Evolutionary conservation across 2,113 vertebrate genomes (phyloP).

Genomic region (Serilophus lunatus): DNA sequence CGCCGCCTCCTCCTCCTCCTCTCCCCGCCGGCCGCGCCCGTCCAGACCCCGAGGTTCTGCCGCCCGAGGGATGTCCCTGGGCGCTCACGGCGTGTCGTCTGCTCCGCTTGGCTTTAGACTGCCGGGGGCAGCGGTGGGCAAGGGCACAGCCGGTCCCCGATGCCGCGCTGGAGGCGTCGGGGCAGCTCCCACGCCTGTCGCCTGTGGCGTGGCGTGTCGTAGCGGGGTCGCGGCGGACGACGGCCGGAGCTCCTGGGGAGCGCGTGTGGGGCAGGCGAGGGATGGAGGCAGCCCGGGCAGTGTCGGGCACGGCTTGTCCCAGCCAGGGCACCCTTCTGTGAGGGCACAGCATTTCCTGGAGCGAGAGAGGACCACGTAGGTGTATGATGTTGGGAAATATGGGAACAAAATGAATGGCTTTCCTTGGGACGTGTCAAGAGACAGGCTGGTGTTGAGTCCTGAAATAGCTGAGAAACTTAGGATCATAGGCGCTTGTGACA

Average conservation of each 20-base stretch:
- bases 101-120: accelerated
- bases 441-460: accelerated
- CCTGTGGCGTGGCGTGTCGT: accelerated
- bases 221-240: accelerated
- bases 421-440: neutral
- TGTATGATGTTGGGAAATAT: accelerated
- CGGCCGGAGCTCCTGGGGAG: neutral
- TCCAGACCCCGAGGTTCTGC: neutral
- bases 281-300: neutral
- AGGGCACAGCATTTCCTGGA: accelerated
- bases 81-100: neutral
- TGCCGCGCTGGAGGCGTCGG: neutral
- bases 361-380: accelerated
- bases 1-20: neutral
- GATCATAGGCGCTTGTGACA: neutral
- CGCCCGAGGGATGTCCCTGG: neutral
- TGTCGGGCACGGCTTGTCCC: neutral
- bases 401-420: accelerated
- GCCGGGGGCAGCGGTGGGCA: neutral
- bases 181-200: neutral
- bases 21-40: neutral
- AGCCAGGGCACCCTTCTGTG: neutral
- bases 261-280: accelerated
- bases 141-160: neutral
- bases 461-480: neutral